These are phyloP conservation scores for Mormyrus lacerda DNA, from an alignment of 2,113 vertebrate species.

Conservation along the genomic window DNA sequence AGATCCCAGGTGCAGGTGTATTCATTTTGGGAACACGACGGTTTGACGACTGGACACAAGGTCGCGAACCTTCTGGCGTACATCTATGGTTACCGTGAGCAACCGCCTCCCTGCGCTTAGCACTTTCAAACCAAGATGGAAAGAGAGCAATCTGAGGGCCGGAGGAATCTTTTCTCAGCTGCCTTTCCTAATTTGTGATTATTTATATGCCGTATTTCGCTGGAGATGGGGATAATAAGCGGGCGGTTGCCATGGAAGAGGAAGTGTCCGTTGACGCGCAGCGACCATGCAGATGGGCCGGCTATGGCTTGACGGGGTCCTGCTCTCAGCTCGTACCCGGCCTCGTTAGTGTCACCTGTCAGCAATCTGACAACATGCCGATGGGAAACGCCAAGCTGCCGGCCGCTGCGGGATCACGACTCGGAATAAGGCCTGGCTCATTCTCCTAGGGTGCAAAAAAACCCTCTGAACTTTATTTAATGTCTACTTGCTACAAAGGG, in stretches of 20 bases:
- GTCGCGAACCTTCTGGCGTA: neutral
- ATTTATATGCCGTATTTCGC: neutral
- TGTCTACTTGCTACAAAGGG: neutral
- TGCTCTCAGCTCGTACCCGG: neutral
- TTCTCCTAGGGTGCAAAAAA: neutral
- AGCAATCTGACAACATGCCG: neutral
- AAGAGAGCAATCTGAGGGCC: neutral
- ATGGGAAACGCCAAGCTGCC: neutral
- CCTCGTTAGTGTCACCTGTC: neutral
- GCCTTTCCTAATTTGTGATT: neutral
- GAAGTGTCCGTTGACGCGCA: neutral
- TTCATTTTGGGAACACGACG: neutral
- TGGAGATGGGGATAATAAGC: neutral
- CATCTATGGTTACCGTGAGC: neutral
- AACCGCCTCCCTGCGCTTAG: neutral
- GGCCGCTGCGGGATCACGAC: neutral
- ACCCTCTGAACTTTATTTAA: neutral
- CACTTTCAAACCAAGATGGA: neutral
- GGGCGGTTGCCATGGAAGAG: neutral
- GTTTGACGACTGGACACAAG: neutral
- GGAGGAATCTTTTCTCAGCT: neutral
- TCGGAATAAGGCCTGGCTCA: neutral
- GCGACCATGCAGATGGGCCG: neutral
- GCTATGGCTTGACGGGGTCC: neutral
- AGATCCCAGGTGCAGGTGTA: neutral